phyloP scores from a whole-genome alignment of 2,797 vertebrate species.

The Monodelphis domestica region DNA sequence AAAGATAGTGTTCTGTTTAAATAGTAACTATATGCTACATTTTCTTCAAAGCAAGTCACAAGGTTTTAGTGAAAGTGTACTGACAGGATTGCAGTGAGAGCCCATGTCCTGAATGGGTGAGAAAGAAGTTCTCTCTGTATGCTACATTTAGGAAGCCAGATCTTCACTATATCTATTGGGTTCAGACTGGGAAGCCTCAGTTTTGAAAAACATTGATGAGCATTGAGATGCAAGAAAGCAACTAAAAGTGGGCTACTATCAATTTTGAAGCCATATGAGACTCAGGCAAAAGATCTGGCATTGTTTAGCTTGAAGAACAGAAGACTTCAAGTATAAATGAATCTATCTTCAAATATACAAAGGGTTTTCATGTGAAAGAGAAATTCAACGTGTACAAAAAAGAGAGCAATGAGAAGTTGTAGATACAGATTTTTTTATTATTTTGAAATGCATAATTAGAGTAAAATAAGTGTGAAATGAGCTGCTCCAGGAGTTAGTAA shows the following conservation, averaged over 20 bases:
- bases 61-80: background rate
- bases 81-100: background rate
- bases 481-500: background rate
- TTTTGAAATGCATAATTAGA: too few species aligned
- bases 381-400: background rate
- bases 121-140: background rate
- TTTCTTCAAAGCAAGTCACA: conserved; percentile 15
- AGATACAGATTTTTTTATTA: background rate
- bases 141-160: background rate
- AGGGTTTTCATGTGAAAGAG: background rate
- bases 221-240: background rate
- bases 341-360: background rate
- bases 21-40: background rate
- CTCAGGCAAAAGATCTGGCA: background rate
- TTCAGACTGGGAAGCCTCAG: background rate
- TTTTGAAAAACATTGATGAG: background rate
- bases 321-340: background rate
- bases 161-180: background rate
- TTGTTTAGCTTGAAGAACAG: background rate
- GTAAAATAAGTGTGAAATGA: background rate
- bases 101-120: background rate
- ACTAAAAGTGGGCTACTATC: background rate
- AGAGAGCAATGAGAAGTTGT: background rate
- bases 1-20: background rate
- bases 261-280: background rate